Percentiles rank a stretch among this genome's conserved stretches.
Conservation (phyloP, 1,140 invertebrate species). For the Euura saliciscinereae region DNA sequence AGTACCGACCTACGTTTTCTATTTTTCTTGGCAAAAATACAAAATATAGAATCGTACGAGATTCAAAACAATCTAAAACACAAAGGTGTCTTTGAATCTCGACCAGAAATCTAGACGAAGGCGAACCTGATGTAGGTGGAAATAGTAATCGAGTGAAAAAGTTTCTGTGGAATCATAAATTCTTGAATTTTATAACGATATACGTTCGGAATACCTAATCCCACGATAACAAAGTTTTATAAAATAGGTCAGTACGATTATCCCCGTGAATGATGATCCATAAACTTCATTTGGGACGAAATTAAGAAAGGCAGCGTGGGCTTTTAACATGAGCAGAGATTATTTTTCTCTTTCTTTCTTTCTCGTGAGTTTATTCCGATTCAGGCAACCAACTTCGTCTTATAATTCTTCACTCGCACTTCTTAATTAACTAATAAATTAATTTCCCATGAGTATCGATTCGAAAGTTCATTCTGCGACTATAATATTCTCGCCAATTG, state of each 20-base stretch:
- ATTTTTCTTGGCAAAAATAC: slow-evolving; percentile 37
- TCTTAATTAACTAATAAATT: no score
- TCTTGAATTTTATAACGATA: background rate
- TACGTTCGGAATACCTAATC: background rate
- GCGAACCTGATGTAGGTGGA: background rate
- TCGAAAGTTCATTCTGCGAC: no score
- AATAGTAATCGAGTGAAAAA: background rate
- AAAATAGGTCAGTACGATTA: slow-evolving; percentile 2
- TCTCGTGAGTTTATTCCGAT: no score
- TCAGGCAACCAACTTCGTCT: no score
- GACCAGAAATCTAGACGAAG: background rate
- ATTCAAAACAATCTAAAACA: slow-evolving; percentile 1
- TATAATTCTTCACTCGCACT: no score
- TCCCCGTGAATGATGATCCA: background rate
- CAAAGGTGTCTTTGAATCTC: background rate
- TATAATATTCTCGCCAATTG: background rate
- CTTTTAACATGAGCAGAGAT: no score
- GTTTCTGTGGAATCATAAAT: background rate
- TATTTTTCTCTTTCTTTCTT: no score
- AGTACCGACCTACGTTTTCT: slow-evolving; percentile 27
- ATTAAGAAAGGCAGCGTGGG: no score
- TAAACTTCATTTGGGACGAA: background rate
- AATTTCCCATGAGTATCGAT: no score
- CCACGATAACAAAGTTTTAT: background rate
- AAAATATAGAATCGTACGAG: slow-evolving; percentile 20